phyloP scores from a whole-genome alignment of 2,113 vertebrate genomes.

The Gallinago jamesoni region DNA sequence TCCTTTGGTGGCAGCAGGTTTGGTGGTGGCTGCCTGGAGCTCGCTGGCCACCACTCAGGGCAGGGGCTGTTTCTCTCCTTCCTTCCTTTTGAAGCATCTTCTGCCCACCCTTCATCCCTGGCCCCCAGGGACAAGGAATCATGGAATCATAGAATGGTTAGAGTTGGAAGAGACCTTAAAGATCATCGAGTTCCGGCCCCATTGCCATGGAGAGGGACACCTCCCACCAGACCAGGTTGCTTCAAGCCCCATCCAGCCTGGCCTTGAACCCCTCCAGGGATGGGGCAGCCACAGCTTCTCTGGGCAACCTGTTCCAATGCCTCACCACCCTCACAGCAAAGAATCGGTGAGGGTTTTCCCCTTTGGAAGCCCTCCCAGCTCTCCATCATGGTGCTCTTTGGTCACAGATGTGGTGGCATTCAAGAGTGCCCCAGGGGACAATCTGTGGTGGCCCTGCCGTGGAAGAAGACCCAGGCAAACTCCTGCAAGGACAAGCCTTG shows the following conservation, averaged over 20 bases:
- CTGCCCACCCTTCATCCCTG: background rate
- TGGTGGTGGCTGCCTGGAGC: background rate
- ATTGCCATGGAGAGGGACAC: no score
- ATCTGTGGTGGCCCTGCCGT: accelerated
- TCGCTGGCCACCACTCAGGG: background rate
- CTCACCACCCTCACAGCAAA: no score
- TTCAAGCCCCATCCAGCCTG: no score
- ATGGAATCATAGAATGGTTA: no score
- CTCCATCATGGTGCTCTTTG: accelerated
- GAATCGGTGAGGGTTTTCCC: accelerated
- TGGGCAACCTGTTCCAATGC: no score
- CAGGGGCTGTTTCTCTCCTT: background rate
- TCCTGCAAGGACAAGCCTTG: background rate
- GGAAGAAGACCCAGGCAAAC: background rate
- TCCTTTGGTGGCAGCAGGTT: background rate
- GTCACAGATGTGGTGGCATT: background rate
- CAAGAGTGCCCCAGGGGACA: background rate
- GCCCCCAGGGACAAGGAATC: background rate
- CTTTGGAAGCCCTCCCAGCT: background rate
- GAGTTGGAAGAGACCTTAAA: no score
- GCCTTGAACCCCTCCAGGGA: no score
- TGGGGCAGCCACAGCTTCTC: no score
- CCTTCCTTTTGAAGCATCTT: background rate
- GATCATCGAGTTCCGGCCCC: no score
- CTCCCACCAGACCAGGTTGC: no score